Evolutionary conservation across 2,113 vertebrate genomes (phyloP).

Genomic region (Oncorhynchus masou): DNA sequence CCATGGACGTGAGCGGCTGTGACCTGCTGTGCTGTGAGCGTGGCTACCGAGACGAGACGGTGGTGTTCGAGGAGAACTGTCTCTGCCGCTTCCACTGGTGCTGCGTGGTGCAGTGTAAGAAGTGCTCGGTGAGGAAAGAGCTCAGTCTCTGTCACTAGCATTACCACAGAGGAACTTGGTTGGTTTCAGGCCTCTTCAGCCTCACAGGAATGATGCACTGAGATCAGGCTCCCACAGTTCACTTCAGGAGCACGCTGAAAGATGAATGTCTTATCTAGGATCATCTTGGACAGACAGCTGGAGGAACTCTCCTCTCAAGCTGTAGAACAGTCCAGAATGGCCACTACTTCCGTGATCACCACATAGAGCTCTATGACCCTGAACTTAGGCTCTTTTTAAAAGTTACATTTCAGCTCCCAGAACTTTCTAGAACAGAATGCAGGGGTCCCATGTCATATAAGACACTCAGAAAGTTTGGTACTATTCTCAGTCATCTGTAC

Average conservation of each 20-base stretch:
- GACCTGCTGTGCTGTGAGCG: conserved; percentile 93
- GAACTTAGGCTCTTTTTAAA: background rate
- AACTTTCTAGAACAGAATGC: no score
- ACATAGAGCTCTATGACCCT: background rate
- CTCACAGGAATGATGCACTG: background rate
- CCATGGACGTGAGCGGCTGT: conserved; percentile 92
- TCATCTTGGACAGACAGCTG: background rate
- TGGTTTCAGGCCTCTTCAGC: background rate
- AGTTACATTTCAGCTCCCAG: background rate
- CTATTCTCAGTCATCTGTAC: background rate
- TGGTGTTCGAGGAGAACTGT: conserved; percentile 94
- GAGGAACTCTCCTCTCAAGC: background rate
- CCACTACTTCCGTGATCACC: no score
- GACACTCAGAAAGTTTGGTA: background rate
- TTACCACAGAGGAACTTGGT: background rate
- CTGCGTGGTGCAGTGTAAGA: conserved; percentile 95
- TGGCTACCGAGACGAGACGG: conserved; percentile 86
- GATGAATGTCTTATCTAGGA: background rate
- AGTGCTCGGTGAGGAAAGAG: conserved; percentile 89
- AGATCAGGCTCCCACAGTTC: background rate
- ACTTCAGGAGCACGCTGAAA: background rate
- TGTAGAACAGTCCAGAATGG: conserved; percentile 1
- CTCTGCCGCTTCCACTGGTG: conserved; percentile 98
- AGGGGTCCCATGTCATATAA: background rate
- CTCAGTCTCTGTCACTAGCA: conserved; percentile 90